These are phyloP conservation scores for Etheostoma spectabile DNA, from an alignment of 2,113 vertebrate species.

Conservation along the genomic window DNA sequence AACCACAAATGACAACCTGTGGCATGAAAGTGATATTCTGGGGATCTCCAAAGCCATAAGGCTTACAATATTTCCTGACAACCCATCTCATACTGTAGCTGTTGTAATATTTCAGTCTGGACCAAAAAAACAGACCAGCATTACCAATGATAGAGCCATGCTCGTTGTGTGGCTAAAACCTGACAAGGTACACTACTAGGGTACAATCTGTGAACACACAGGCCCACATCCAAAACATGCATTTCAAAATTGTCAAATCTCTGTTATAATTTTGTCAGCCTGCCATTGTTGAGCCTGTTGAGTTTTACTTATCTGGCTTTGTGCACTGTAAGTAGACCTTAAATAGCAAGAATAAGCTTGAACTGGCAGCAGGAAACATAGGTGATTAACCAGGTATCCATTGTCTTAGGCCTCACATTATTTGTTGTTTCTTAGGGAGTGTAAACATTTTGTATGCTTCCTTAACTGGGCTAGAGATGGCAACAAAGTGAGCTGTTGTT, in stretches of 20 bases:
- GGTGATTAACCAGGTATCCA: background rate
- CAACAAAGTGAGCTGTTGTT: conserved; percentile 18
- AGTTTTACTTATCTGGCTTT: conserved; percentile 25
- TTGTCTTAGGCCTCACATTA: background rate
- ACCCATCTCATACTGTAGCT: background rate
- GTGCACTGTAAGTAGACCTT: conserved; percentile 20
- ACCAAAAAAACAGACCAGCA: background rate
- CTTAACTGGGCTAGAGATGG: conserved; percentile 9
- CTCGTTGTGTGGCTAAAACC: background rate
- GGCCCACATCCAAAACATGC: background rate
- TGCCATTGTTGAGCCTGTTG: conserved; percentile 36
- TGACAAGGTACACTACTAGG: background rate
- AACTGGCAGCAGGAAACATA: background rate
- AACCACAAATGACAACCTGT: background rate
- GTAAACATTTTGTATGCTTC: background rate
- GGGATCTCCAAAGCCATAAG: background rate
- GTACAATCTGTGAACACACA: background rate
- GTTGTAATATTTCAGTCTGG: background rate
- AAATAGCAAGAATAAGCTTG: conserved; percentile 1
- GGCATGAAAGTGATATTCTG: background rate
- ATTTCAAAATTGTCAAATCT: conserved; percentile 24
- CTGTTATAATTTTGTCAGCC: conserved; percentile 10
- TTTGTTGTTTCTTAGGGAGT: background rate
- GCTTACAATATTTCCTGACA: background rate
- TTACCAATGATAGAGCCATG: background rate